These are phyloP conservation scores for Sterna hirundo DNA, from an alignment of 2,113 vertebrate genomes.

Conservation along the genomic window DNA sequence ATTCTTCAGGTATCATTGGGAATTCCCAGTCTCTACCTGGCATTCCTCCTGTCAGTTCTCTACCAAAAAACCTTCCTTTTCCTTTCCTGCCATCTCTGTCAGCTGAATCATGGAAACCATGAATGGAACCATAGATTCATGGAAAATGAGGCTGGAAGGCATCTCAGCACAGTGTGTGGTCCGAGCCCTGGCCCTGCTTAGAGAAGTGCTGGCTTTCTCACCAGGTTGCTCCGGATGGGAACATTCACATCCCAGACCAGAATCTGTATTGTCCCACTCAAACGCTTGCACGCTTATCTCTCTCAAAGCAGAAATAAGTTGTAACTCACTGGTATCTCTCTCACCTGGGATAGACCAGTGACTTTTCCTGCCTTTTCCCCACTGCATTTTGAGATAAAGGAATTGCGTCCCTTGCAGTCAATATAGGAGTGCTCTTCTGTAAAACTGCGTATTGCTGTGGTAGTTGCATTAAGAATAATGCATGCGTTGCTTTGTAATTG, in stretches of 20 bases:
- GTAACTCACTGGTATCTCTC: not conserved
- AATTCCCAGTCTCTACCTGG: not conserved
- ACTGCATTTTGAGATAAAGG: not conserved
- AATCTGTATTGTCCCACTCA: not conserved
- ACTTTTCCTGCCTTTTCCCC: not conserved
- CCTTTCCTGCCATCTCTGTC: not conserved
- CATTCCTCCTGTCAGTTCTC: not conserved
- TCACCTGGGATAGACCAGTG: not conserved
- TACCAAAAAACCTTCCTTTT: not conserved
- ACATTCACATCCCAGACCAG: not conserved
- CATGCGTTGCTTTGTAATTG: not conserved
- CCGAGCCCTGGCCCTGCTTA: not conserved
- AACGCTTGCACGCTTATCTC: accelerated
- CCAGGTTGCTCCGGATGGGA: not conserved
- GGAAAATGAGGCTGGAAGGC: not conserved
- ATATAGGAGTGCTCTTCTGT: not conserved
- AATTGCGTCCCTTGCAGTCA: not conserved
- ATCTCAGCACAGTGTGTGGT: not conserved
- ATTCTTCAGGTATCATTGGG: not conserved
- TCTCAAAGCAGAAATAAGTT: not conserved
- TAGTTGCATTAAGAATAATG: not conserved
- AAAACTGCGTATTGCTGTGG: not conserved
- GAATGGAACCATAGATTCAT: not conserved
- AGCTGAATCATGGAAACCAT: not conserved
- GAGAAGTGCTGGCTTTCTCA: not conserved